Percentiles rank a stretch among this genome's conserved stretches.
phyloP scores from a whole-genome alignment of 2,888 invertebrate genomes.

The Chloroclysta siterata region DNA sequence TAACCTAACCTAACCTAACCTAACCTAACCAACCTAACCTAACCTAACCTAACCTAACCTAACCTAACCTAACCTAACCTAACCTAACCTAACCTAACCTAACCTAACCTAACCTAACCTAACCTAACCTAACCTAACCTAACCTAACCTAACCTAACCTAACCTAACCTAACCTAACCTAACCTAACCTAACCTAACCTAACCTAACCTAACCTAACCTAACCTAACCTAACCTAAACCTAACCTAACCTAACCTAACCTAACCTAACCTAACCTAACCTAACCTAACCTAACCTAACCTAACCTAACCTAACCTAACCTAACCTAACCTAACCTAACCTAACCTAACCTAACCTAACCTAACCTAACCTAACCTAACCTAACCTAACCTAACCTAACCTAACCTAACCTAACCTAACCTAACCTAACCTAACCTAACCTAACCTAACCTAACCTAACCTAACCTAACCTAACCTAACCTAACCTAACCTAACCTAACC shows the following conservation, averaged over 20 bases:
- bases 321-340: constrained; percentile 19
- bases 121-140: constrained; percentile 18
- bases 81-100: constrained; percentile 18
- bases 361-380: constrained; percentile 33
- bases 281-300: constrained; percentile 34
- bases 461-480: constrained; percentile 18
- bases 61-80: constrained; percentile 18
- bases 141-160: constrained; percentile 17
- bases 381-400: constrained; percentile 18
- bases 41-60: constrained; percentile 18
- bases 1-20: constrained; percentile 26
- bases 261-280: constrained; percentile 25
- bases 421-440: constrained; percentile 18
- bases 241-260: constrained; percentile 11
- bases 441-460: constrained; percentile 20
- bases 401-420: constrained; percentile 25
- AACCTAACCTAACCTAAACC: constrained; percentile 30
- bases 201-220: constrained; percentile 24
- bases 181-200: constrained; percentile 17
- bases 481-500: constrained; percentile 26
- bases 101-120: constrained; percentile 18
- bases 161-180: constrained; percentile 17
- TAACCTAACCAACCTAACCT: constrained; percentile 25
- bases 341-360: constrained; percentile 20
- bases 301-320: constrained; percentile 20